Evolutionary conservation across 2,888 invertebrate genomes (phyloP), one percentile per base, ranked within the genome.

Genomic region (Brenthis ino): DNA sequence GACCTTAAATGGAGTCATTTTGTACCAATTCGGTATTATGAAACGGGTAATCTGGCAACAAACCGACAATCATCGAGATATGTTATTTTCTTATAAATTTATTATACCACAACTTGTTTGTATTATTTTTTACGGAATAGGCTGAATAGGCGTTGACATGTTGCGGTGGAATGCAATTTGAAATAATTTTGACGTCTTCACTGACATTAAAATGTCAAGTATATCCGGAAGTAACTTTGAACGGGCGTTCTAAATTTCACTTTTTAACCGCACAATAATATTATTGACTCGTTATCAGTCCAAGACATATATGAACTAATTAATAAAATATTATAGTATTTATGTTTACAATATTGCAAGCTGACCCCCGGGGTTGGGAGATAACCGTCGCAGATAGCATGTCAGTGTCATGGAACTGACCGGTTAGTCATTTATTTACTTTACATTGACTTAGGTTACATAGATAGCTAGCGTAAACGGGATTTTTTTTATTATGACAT

Each of bases 321-420:
- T 88, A 91, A 85, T 89, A 85, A 87, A 90, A 89, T 88, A 88
- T 87, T 89, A 90, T 85, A 82, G 87, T 90, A 91, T 91, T 90
- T 89, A 91, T 91, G 89, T 83, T 80, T 74, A 82, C 82, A 83
- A 84, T 85, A 84, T 82, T 83, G 83, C 79, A 79, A 77, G 79
- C 75, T 80, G 88, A 88, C 89, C 89, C 79, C 75, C 67, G 74
- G 77, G 83, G 82, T 84, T 86, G 72, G 65, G 73, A 78, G 89
- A 90, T 90, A 91, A 82, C 82, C 77, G 75, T 74, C 81, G 82
- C 80, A 81, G 79, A 80, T 80, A 82, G 79, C 78, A 77, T 77
- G 83, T 83, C 85, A 85, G 85, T 86, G 89, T 87, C 89, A 82
- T 82, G 84, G 87, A 85, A 91, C 91, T 91, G 91, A 90, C 89